These are phyloP conservation scores for Rhinichthys osculus DNA, from an alignment of 2,797 vertebrate genomes.

Conservation along the genomic window DNA sequence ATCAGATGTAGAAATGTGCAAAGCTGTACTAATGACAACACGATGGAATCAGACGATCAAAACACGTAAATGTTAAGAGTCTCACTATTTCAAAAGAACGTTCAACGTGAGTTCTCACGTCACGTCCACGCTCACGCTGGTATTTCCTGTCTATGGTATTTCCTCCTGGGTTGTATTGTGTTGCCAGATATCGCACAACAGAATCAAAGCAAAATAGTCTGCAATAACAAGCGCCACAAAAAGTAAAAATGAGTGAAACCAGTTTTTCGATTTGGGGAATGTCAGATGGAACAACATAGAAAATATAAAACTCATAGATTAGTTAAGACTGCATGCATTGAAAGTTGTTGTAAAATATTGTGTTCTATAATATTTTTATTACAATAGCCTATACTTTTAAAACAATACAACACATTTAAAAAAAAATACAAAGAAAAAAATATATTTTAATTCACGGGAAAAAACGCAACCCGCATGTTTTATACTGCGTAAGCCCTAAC, in stretches of 20 bases:
- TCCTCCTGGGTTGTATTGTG: conserved; percentile 26
- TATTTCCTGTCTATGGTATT: not conserved
- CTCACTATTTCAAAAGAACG: not conserved
- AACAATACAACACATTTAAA: not conserved
- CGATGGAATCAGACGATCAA: too few relatives aligned
- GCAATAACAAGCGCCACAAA: not conserved
- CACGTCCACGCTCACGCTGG: not conserved
- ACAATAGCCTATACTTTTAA: not conserved
- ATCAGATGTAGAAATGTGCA: not conserved
- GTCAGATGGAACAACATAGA: not conserved
- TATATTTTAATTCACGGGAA: too few relatives aligned
- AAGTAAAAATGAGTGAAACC: not conserved
- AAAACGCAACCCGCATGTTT: not conserved
- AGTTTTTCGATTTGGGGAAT: too few relatives aligned
- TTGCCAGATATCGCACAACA: conserved; percentile 4
- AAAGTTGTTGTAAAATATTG: not conserved
- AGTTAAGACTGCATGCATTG: not conserved
- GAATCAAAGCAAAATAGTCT: not conserved
- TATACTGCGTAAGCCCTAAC: too few relatives aligned
- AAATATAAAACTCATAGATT: not conserved
- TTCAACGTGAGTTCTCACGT: not conserved
- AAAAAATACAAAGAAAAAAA: not conserved
- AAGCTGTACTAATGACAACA: not conserved
- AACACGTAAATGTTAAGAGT: not conserved
- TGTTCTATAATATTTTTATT: not conserved